Conservation (phyloP, 2,888 invertebrate genomes). For the Archips xylosteana region DNA sequence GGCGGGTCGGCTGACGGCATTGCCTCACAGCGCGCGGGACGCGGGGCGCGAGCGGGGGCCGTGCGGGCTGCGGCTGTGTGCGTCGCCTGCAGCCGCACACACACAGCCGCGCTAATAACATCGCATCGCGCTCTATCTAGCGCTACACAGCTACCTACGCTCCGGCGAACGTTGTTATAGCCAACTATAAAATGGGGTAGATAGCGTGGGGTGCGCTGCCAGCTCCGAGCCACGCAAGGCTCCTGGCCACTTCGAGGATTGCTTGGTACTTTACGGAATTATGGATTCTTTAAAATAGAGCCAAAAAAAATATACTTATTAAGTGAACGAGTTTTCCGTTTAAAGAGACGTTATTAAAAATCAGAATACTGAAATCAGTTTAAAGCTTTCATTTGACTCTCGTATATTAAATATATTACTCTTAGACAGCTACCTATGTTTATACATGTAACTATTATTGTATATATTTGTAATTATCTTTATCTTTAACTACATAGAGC, state of each 20-base stretch:
- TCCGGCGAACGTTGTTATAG: conserved; percentile 64
- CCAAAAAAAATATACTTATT: neutral
- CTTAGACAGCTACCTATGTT: too few species aligned
- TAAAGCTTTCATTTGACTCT: neutral
- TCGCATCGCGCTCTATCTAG: conserved; percentile 77
- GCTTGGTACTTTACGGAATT: neutral
- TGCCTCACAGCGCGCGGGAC: conserved; percentile 76
- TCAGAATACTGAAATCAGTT: neutral
- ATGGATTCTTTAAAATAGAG: neutral
- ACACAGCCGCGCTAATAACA: conserved; percentile 73
- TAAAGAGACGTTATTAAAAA: neutral
- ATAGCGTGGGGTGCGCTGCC: conserved; percentile 67
- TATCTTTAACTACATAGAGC: neutral
- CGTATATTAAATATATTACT: too few species aligned
- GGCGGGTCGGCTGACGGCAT: conserved; percentile 73
- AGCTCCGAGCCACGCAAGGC: conserved; percentile 46
- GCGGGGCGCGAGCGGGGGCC: conserved; percentile 55
- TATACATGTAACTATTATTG: neutral
- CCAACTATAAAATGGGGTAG: conserved; percentile 72
- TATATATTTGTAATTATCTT: too few species aligned
- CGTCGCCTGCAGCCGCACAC: conserved; percentile 55
- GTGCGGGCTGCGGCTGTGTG: conserved; percentile 53
- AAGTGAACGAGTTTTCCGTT: neutral
- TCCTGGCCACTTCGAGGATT: conserved; percentile 38
- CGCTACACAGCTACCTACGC: conserved; percentile 75